Evolutionary conservation across 2,113 vertebrate species (phyloP).

Genomic region (Gallinago jamesoni): DNA sequence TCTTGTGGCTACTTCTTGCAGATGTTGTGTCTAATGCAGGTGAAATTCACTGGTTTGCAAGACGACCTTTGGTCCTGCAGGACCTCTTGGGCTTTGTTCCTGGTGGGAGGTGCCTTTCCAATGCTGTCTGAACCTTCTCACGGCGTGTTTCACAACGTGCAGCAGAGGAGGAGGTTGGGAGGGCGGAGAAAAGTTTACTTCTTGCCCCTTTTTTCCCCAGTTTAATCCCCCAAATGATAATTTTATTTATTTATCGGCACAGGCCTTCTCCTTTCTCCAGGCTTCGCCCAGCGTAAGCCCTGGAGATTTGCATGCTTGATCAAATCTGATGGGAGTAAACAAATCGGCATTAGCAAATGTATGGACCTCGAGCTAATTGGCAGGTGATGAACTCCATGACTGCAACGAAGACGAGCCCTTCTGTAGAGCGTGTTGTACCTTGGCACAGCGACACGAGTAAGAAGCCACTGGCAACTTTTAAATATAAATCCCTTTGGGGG

Average conservation of each 20-base stretch:
- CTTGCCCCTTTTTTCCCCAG: not conserved
- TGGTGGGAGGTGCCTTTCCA: not conserved
- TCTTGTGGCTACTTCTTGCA: not conserved
- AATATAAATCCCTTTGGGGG: conserved; percentile 4
- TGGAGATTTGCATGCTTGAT: conserved; percentile 9
- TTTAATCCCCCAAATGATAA: not conserved
- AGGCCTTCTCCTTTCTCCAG: not conserved
- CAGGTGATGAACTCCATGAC: not conserved
- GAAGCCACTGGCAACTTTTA: conserved; percentile 2
- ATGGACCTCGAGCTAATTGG: conserved; percentile 8
- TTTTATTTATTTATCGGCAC: not conserved
- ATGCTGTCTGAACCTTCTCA: not conserved
- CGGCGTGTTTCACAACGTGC: rapidly evolving
- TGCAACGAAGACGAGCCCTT: not conserved
- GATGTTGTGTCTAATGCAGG: not conserved
- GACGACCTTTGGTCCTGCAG: not conserved
- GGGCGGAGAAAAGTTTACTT: not conserved
- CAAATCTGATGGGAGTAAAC: not conserved
- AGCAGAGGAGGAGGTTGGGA: not conserved
- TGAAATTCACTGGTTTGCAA: not conserved
- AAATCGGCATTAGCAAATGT: not conserved
- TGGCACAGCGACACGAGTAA: not conserved
- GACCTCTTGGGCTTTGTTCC: not conserved
- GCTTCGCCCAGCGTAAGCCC: not conserved
- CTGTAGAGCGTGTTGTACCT: not conserved